Evolutionary conservation across 1,140 invertebrate genomes (phyloP).

Genomic region (Caenorhabditis remanei): DNA sequence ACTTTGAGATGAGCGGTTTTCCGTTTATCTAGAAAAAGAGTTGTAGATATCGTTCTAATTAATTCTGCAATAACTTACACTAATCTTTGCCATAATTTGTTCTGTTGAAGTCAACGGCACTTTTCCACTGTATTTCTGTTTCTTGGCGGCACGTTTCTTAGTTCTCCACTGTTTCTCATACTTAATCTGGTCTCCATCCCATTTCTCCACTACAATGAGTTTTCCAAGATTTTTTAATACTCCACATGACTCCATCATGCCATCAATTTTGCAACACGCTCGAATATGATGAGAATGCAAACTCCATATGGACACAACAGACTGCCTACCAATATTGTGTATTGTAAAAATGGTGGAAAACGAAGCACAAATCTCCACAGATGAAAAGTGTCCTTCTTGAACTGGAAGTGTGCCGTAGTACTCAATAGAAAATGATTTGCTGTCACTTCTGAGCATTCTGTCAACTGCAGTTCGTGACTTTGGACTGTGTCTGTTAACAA

Average conservation of each 20-base stretch:
- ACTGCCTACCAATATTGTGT: background rate
- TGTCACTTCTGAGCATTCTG: background rate
- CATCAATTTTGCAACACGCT: background rate
- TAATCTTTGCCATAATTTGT: constrained; percentile 3
- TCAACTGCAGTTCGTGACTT: background rate
- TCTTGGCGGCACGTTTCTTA: background rate
- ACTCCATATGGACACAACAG: constrained; percentile 5
- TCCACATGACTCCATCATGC: background rate
- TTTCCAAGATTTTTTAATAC: constrained; percentile 16
- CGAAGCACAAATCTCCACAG: constrained; percentile 7
- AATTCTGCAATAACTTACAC: background rate
- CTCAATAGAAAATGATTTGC: background rate
- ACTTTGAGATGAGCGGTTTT: background rate
- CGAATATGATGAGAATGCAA: constrained; percentile 25
- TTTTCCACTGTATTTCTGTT: constrained; percentile 16
- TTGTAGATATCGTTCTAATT: background rate
- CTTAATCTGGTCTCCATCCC: constrained; percentile 5
- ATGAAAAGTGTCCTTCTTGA: constrained; percentile 1
- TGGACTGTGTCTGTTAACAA: background rate
- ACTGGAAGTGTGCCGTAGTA: constrained; percentile 11
- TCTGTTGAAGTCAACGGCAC: background rate
- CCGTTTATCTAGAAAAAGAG: background rate
- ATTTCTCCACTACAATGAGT: constrained; percentile 7
- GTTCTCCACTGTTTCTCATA: constrained; percentile 5
- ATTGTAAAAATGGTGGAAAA: constrained; percentile 23